phyloP scores from a whole-genome alignment of 2,888 invertebrate species.

The Pyrrhia umbra region DNA sequence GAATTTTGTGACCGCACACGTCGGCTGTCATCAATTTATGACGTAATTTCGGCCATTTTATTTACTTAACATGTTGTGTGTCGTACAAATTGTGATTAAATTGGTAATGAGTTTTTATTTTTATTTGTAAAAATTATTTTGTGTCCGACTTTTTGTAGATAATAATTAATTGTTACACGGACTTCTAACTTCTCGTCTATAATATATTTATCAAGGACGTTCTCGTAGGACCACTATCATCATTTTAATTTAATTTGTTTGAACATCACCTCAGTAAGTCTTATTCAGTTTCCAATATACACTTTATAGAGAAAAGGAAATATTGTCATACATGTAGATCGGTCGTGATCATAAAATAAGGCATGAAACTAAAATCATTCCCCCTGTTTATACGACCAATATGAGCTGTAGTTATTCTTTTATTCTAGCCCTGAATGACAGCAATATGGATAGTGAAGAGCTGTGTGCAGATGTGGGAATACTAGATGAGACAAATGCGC shows the following conservation, averaged over 20 bases:
- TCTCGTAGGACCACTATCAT: neutral
- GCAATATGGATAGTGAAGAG: constrained; percentile 63
- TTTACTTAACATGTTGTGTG: constrained; percentile 13
- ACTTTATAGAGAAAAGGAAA: constrained; percentile 16
- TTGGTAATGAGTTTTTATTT: neutral
- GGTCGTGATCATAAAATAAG: constrained; percentile 31
- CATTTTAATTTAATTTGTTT: too few relatives aligned
- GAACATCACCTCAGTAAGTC: neutral
- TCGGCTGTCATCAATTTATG: constrained; percentile 17
- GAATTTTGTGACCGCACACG: constrained; percentile 11
- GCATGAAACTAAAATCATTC: constrained; percentile 55
- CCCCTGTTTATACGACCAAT: constrained; percentile 66
- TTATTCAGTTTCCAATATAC: constrained; percentile 4
- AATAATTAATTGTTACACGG: neutral
- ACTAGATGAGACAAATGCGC: constrained; percentile 41
- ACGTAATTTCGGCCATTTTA: neutral
- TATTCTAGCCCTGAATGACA: constrained; percentile 69
- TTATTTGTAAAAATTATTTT: neutral
- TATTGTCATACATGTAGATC: constrained; percentile 42
- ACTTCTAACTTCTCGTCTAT: neutral
- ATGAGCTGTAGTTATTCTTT: constrained; percentile 67
- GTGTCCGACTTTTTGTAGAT: neutral
- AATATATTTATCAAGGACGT: neutral
- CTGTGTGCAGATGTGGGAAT: constrained; percentile 23
- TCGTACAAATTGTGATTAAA: constrained; percentile 4